Evolutionary conservation across 2,113 vertebrate genomes (phyloP).

Genomic region (Dipodomys ordii): DNA sequence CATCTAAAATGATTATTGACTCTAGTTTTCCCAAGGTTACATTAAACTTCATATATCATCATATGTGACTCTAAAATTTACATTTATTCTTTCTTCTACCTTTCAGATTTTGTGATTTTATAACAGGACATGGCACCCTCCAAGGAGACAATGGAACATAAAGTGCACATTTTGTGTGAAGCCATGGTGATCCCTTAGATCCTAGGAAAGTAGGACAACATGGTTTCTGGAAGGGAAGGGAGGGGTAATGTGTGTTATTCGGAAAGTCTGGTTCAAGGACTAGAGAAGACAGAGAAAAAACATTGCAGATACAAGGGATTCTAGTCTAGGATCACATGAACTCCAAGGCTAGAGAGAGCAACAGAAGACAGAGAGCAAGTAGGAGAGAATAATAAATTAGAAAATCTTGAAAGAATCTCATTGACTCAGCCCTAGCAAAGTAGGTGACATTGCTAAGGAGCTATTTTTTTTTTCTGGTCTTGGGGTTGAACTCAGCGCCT

Average conservation of each 20-base stretch:
- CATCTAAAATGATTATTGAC: not conserved
- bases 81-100: not conserved
- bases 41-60: not conserved
- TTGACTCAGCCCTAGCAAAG: constrained; percentile 11
- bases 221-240: not conserved
- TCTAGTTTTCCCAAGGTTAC: not conserved
- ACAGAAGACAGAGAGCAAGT: not conserved
- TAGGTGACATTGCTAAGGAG: constrained; percentile 5
- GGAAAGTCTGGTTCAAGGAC: not conserved
- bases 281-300: not conserved
- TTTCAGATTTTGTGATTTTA: constrained; percentile 25
- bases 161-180: not conserved
- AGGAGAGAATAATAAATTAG: not conserved
- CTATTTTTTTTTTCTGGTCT: not conserved
- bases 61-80: not conserved
- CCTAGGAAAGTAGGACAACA: constrained; percentile 17
- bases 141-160: not conserved
- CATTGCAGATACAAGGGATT: not conserved
- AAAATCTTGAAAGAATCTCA: not conserved
- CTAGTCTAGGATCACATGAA: not conserved
- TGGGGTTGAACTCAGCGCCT: no score
- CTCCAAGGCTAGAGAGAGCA: not conserved
- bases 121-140: not conserved
- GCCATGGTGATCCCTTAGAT: not conserved
- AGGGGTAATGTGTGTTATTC: not conserved